Evolutionary conservation across 1,140 invertebrate genomes (phyloP).

Genomic region (Penaeus chinensis): DNA sequence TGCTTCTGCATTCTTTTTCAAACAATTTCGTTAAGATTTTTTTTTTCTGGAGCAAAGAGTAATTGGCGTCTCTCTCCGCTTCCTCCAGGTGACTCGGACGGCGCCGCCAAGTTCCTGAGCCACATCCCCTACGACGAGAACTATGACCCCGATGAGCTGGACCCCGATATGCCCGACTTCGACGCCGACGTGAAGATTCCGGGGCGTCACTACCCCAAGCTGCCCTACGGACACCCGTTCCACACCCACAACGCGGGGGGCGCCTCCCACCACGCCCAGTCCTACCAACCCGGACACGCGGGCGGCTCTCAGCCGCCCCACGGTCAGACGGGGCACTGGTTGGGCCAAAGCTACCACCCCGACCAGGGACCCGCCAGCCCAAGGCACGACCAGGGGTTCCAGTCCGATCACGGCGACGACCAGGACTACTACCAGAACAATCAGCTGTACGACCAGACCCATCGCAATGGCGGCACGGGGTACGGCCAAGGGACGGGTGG

Average conservation of each 20-base stretch:
- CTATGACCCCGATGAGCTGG: not conserved
- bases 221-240: conserved; percentile 18
- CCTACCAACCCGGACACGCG: not conserved
- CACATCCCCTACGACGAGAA: conserved; percentile 25
- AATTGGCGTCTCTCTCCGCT: not conserved
- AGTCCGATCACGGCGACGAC: not conserved
- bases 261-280: not conserved
- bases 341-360: not conserved
- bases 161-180: conserved; percentile 10
- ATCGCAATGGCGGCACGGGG: not conserved
- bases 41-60: too few species aligned
- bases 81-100: conserved; percentile 20
- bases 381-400: not conserved
- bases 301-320: too few species aligned
- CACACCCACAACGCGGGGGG: not conserved
- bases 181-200: conserved; percentile 45
- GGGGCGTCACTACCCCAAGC: conserved; percentile 44
- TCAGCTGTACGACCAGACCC: not conserved
- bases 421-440: not conserved
- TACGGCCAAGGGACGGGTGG: not conserved
- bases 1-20: too few species aligned
- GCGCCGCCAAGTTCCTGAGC: conserved; percentile 44
- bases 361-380: conserved; percentile 20
- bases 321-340: too few species aligned
- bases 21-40: too few species aligned